Evolutionary conservation across 2,797 vertebrate species (phyloP), one percentile per base, ranked within the genome.

Genomic region (Poeciliopsis presidionis): DNA sequence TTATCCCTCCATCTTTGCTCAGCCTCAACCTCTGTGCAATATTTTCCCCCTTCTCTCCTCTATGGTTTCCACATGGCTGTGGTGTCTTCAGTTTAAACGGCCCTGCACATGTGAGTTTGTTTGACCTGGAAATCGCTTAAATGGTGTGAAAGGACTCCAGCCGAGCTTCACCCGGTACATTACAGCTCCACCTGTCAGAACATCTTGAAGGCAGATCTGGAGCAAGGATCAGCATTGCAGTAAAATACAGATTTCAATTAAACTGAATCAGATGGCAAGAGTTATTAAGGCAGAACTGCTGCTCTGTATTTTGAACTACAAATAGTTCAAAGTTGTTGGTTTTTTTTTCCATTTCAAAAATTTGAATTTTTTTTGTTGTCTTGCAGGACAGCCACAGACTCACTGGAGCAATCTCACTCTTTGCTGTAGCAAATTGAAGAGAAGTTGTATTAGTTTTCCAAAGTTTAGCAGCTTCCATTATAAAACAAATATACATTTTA

Each of bases 121-220:
- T 90, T 88, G 82, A 89, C 86, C 83, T 88, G 85, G 82, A 83
- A 87, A 86, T 89, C 0, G n/a, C 76, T 89, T 88, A 81, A 86
- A 85, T 0, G 9, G 81, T 85, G 81, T 90, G 83, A 91, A 88
- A 79, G 70, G 33, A 84, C 82, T 88, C 89, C 79, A 76, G 76
- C 86, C 61, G 84, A 76, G 88, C 70, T 88, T 83, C 36, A 87
- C 86, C 90, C 91, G 88, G 76, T 91, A 89, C 85, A 90, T 89
- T 82, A 87, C 85, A 84, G 49, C 87, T 86, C 75, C 74, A 83
- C 88, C 91, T 91, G 89, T 88, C 84, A 72, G 73, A 73, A 65
- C 72, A 65, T 77, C 41, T 57, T 53, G 33, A 69, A 74, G n/a
- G 22, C 57, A 49, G 70, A 53, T 67, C 73, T 63, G 71, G 55